These are phyloP conservation scores for Berghia stephanieae DNA, from an alignment of 1,140 invertebrate species.

Conservation along the genomic window DNA sequence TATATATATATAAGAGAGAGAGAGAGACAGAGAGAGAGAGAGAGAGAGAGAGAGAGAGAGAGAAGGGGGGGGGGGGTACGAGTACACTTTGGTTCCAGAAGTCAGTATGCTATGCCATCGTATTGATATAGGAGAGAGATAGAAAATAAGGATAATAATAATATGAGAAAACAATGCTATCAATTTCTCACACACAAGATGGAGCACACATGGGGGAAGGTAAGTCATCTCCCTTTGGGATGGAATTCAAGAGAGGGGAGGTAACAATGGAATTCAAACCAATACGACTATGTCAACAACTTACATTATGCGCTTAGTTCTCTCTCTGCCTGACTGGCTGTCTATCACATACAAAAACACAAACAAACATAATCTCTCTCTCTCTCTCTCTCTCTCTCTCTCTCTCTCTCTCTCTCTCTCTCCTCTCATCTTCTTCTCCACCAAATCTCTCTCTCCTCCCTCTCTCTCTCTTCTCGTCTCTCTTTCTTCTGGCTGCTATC, in stretches of 20 bases:
- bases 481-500: too few species aligned
- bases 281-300: not conserved
- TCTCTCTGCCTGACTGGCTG: too few species aligned
- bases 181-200: not conserved
- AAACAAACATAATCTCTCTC: too few species aligned
- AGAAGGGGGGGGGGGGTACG: not conserved
- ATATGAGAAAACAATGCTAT: not conserved
- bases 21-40: not conserved
- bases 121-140: constrained; percentile 9
- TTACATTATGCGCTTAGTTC: not conserved
- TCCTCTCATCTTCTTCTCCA: too few species aligned
- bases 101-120: not conserved
- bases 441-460: too few species aligned
- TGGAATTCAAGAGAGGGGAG: not conserved
- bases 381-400: too few species aligned
- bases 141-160: not conserved
- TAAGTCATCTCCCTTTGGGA: not conserved
- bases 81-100: too few species aligned
- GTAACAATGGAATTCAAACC: not conserved
- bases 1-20: too few species aligned
- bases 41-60: constrained; percentile 9
- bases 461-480: too few species aligned
- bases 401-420: too few species aligned
- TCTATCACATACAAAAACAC: too few species aligned
- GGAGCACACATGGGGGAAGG: not conserved